Evolutionary conservation across 2,113 vertebrate species (phyloP).

Genomic region (Scopus umbretta): DNA sequence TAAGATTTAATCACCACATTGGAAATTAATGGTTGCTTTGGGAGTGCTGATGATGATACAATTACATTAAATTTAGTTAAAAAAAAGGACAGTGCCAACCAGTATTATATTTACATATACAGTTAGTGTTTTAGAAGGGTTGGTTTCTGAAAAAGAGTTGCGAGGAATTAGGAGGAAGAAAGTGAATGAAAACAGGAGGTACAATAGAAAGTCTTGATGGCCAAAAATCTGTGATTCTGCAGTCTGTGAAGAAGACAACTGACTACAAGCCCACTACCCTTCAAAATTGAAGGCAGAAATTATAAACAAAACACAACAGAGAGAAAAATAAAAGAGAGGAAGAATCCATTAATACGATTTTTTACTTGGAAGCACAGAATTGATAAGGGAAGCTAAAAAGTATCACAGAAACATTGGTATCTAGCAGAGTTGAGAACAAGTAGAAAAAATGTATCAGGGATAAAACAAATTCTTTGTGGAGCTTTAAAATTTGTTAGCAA

Average conservation of each 20-base stretch:
- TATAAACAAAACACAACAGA: not conserved
- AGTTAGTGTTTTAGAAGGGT: not conserved
- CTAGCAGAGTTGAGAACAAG: not conserved
- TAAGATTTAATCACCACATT: not conserved
- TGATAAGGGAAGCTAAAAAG: not conserved
- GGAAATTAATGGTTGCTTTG: not conserved
- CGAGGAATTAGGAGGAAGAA: not conserved
- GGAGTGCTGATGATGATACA: not conserved
- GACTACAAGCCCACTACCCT: not conserved
- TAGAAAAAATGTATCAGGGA: rapidly evolving
- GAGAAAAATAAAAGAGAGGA: not conserved
- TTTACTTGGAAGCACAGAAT: not conserved
- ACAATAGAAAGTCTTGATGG: not conserved
- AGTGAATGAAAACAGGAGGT: not conserved
- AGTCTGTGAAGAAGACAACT: not conserved
- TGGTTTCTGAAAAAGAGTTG: not conserved
- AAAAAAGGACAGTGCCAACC: not conserved
- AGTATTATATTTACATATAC: not conserved
- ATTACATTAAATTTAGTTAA: not conserved
- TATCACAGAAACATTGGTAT: not conserved
- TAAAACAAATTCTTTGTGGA: not conserved
- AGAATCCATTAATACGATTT: not conserved
- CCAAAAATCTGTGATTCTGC: not conserved
- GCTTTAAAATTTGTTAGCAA: not conserved
- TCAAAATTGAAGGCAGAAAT: not conserved